These are phyloP conservation scores for Diadema setosum DNA, from an alignment of 35 echinoderm and acorn worm species.

Conservation along the genomic window DNA sequence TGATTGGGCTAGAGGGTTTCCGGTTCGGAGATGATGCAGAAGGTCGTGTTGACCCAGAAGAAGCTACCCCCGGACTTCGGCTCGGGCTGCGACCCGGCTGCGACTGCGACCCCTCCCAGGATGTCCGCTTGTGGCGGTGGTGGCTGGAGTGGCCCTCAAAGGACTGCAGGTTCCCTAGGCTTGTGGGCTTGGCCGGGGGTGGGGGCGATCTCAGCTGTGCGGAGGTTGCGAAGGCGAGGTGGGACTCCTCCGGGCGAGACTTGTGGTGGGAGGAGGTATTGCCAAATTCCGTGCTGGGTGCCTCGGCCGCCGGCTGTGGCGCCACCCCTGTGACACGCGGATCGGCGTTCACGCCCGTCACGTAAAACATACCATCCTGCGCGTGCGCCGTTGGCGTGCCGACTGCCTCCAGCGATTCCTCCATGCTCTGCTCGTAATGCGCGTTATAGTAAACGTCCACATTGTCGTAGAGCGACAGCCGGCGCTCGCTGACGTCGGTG, in stretches of 20 bases:
- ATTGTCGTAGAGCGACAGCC: conserved; percentile 82
- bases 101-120: neutral
- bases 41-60: neutral
- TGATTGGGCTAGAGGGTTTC: conserved; percentile 39
- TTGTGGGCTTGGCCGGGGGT: conserved; percentile 27
- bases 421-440: conserved; percentile 89
- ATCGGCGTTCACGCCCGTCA: neutral
- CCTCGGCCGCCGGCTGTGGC: neutral
- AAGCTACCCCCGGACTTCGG: neutral
- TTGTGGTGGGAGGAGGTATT: neutral
- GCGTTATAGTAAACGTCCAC: conserved; percentile 91
- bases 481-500: conserved; percentile 58
- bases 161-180: conserved; percentile 13
- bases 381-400: conserved; percentile 51
- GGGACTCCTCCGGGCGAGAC: neutral
- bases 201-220: conserved; percentile 18
- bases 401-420: conserved; percentile 78
- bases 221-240: neutral
- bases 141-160: neutral
- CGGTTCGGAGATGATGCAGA: neutral
- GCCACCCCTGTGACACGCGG: neutral
- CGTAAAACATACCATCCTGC: neutral
- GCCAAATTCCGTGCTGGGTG: neutral
- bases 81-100: neutral
- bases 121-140: neutral